Conservation (phyloP, 2,797 vertebrate species). For the Muscicapa comitata region DNA sequence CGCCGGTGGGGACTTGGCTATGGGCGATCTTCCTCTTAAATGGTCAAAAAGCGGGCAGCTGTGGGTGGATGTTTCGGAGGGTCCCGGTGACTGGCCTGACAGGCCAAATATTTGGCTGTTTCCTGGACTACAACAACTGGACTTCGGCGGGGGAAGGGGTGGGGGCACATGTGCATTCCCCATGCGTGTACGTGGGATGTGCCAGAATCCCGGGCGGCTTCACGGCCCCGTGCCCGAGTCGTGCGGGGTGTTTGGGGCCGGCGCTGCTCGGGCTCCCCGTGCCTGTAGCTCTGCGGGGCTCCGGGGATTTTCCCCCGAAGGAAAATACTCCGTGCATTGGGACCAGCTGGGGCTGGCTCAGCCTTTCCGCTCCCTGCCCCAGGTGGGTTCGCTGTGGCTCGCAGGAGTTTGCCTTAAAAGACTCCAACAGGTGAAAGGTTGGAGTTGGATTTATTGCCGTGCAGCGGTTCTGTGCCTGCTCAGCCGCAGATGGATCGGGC, state of each 20-base stretch:
- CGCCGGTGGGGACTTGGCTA: not conserved
- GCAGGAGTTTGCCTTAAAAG: accelerated
- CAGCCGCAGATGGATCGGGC: not conserved
- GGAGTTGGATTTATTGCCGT: not conserved
- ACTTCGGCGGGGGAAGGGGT: slow-evolving; percentile 2
- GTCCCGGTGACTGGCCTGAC: slow-evolving; percentile 24
- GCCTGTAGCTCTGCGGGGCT: not conserved
- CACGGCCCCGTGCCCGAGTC: not conserved
- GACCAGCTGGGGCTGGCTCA: accelerated
- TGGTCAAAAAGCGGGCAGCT: not conserved
- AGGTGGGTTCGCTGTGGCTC: accelerated
- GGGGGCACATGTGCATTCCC: slow-evolving; percentile 18
- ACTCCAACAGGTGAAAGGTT: not conserved
- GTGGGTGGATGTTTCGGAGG: not conserved
- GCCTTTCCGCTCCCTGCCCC: not conserved
- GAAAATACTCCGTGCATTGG: accelerated
- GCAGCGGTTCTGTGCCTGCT: not conserved
- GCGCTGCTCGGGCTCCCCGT: not conserved
- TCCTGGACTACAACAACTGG: slow-evolving; percentile 69
- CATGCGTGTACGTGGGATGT: not conserved
- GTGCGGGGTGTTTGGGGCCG: not conserved
- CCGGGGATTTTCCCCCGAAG: not conserved
- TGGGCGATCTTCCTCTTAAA: not conserved
- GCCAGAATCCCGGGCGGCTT: not conserved
- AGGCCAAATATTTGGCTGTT: slow-evolving; percentile 71